Evolutionary conservation across 1,140 invertebrate species (phyloP).

Genomic region (Drosophila obscura): DNA sequence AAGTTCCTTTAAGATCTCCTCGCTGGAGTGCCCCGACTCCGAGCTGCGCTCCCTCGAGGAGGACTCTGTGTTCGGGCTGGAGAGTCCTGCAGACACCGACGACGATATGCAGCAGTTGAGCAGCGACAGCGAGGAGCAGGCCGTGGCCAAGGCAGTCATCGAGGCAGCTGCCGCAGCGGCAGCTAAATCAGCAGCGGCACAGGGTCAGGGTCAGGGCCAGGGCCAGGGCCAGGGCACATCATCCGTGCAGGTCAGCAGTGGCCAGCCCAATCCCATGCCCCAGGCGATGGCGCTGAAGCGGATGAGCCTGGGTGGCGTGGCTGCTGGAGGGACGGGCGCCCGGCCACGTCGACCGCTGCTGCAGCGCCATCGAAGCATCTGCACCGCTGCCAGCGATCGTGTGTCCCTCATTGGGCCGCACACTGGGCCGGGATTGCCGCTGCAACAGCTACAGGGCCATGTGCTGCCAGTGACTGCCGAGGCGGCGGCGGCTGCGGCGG

Average conservation of each 20-base stretch:
- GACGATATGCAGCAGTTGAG: slow-evolving; percentile 92
- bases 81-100: slow-evolving; percentile 87
- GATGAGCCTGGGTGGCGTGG: slow-evolving; percentile 58
- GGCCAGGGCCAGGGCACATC: slow-evolving; percentile 12
- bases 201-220: slow-evolving; percentile 3
- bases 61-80: slow-evolving; percentile 89
- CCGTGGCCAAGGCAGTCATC: not conserved
- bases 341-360: slow-evolving; percentile 63
- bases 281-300: slow-evolving; percentile 51
- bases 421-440: slow-evolving; percentile 34
- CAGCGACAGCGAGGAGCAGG: slow-evolving; percentile 89
- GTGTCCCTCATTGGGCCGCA: slow-evolving; percentile 45
- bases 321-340: slow-evolving; percentile 23
- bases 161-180: slow-evolving; percentile 22
- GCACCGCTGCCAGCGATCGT: slow-evolving; percentile 58
- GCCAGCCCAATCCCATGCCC: slow-evolving; percentile 24
- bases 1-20: slow-evolving; percentile 89
- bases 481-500: slow-evolving; percentile 23
- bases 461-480: slow-evolving; percentile 19
- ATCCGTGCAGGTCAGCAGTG: slow-evolving; percentile 5
- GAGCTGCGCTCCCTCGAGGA: slow-evolving; percentile 87
- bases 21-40: slow-evolving; percentile 88
- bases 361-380: slow-evolving; percentile 76
- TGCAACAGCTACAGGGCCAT: slow-evolving; percentile 35
- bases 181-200: not conserved